These are phyloP conservation scores for Caligus rogercresseyi DNA, from an alignment of 1,140 invertebrate genomes.

Conservation along the genomic window DNA sequence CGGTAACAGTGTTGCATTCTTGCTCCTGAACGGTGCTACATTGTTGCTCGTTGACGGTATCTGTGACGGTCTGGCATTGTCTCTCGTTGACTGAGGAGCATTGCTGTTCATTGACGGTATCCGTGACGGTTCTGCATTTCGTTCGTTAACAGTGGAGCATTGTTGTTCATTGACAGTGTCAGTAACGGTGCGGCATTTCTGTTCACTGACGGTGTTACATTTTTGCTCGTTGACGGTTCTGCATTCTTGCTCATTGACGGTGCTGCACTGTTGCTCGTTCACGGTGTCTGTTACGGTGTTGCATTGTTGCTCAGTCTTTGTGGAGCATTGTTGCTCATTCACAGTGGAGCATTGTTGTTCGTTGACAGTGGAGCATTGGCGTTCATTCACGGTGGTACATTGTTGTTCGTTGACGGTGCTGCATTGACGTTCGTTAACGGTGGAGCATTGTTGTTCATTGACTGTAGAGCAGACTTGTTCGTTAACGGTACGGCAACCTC, in stretches of 20 bases:
- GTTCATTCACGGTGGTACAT: conserved; percentile 17
- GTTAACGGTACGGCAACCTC: conserved; percentile 3
- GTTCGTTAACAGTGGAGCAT: conserved; percentile 14
- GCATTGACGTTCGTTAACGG: conserved; percentile 2
- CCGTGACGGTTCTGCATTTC: conserved; percentile 10
- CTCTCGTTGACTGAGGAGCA: conserved; percentile 16
- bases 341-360: conserved; percentile 7
- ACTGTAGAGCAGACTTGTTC: conserved; percentile 8
- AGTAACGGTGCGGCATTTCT: conserved; percentile 11
- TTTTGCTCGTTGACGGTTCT: conserved; percentile 16
- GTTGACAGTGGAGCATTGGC: neutral
- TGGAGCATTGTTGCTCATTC: conserved; percentile 7
- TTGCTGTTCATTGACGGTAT: conserved; percentile 13
- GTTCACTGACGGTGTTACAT: conserved; percentile 13
- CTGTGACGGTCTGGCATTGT: conserved; percentile 12
- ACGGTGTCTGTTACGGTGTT: conserved; percentile 8
- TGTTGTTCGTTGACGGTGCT: conserved; percentile 16
- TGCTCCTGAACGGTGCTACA: conserved; percentile 14
- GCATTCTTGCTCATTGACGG: conserved; percentile 11
- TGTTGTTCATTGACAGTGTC: conserved; percentile 13
- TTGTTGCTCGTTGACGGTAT: conserved; percentile 17
- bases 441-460: conserved; percentile 11
- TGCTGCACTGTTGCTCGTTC: conserved; percentile 5
- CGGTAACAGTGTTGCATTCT: conserved; percentile 2
- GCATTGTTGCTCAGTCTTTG: conserved; percentile 5